Base-by-base conservation (phyloP, 1,140 invertebrate genomes). In the Diachasma alloeum region DNA sequence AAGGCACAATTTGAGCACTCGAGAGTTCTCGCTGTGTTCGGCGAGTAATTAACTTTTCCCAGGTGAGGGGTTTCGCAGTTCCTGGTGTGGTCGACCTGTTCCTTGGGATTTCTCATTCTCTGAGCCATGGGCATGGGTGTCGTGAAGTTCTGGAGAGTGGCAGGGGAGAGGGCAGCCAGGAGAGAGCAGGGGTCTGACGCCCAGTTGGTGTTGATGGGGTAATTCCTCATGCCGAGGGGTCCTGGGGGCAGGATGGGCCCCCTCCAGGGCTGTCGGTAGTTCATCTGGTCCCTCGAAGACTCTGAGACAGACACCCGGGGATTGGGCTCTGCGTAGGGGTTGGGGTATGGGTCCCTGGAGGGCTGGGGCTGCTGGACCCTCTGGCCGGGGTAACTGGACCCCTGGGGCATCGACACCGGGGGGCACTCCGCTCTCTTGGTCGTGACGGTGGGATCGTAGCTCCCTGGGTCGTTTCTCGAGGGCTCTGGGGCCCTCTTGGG, bases 61-160 rank as follows among this genome's bases (percentile, higher is more conserved):
- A 87, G 67, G 76, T 84, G 81, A 4, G 86, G 86, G 0, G 84
- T 87, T 5, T 82, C 81, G 15, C 83, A 87, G 22, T 70, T 83
- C 74, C 87, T 78, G 3, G 8, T 11, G 19, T 44, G 4, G 9
- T 76, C 67, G 1, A 11, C n/a, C 0, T 42, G 11, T 36, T 56
- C 72, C 15, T 80, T 81, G 0, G 26, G 15, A 13, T 48, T 48
- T n/a, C 56, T 71, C 0, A 56, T 48, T 26, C 70, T 69, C 31
- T 31, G 31, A 11, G 26, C 70, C 19, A 69, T 46, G 5, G 63
- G 59, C 4, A 70, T 19, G 22, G 46, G 11, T 0, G 59, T 17
- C 8, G 76, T 2, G 22, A 36, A 75, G 42, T 75, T 72, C 26
- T 76, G 75, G 15, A 76, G 36, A n/a, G 74, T 26, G 0, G 39